Percentiles rank a stretch among this genome's conserved stretches.
Evolutionary conservation across 1,140 invertebrate species (phyloP).

Genomic region (Euglossa dilemma): DNA sequence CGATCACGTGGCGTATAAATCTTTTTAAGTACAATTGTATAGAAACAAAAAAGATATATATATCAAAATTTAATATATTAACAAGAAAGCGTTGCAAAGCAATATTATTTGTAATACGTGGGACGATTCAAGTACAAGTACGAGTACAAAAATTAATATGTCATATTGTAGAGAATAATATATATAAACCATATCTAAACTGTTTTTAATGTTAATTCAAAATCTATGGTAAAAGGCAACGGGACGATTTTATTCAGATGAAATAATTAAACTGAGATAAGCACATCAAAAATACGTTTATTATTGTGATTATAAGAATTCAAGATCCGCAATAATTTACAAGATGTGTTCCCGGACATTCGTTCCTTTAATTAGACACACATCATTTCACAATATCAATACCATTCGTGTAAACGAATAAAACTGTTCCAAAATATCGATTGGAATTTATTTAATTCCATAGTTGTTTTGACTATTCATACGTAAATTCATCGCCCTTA

Average conservation of each 20-base stretch:
- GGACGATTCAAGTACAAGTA: conserved; percentile 58
- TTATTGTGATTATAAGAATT: conserved; percentile 71
- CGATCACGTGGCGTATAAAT: conserved; percentile 11
- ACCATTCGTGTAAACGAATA: conserved; percentile 62
- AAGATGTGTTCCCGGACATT: conserved; percentile 67
- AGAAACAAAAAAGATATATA: conserved; percentile 31
- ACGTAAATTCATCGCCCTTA: background rate
- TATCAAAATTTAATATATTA: conserved; percentile 45
- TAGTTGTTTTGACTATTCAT: background rate
- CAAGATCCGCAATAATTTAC: conserved; percentile 66
- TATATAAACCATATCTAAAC: conserved; percentile 9
- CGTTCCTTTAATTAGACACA: conserved; percentile 63
- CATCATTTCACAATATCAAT: conserved; percentile 67
- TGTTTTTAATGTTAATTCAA: background rate
- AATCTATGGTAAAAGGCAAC: background rate
- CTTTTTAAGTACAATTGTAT: conserved; percentile 40
- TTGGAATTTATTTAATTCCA: conserved; percentile 42
- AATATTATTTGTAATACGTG: background rate
- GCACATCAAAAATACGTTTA: conserved; percentile 79
- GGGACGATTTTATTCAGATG: background rate
- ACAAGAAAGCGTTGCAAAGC: background rate
- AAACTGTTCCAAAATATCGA: conserved; percentile 72
- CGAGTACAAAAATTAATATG: conserved; percentile 59
- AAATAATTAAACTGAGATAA: conserved; percentile 61
- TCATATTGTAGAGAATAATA: conserved; percentile 45